These are phyloP conservation scores for Lasaia peninsularis DNA, from an alignment of 1,140 invertebrate genomes.

Conservation along the genomic window DNA sequence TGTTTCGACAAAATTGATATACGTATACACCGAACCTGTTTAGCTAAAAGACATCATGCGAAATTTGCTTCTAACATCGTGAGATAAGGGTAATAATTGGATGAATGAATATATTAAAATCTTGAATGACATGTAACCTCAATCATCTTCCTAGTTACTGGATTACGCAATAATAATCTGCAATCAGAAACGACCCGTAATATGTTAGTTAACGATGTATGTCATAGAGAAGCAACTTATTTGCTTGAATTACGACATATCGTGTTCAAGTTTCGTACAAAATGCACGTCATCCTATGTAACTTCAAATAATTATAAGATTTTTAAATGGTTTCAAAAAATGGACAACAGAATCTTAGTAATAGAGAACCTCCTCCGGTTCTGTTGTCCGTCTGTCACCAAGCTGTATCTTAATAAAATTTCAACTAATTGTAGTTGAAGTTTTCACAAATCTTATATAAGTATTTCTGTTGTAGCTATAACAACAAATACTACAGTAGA, in stretches of 20 bases:
- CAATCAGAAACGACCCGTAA: slow-evolving; percentile 4
- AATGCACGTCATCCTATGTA: neutral
- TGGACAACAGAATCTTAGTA: too few relatives aligned
- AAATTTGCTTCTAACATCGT: neutral
- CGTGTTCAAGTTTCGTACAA: slow-evolving; percentile 1
- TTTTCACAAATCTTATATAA: too few relatives aligned
- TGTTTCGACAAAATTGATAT: neutral
- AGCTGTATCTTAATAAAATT: too few relatives aligned
- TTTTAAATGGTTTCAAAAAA: too few relatives aligned
- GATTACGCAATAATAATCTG: neutral
- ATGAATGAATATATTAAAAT: neutral
- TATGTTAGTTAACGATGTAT: slow-evolving; percentile 10
- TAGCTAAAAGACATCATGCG: neutral
- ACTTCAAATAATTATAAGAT: neutral
- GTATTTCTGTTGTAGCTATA: too few relatives aligned
- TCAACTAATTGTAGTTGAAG: too few relatives aligned
- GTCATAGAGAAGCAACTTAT: slow-evolving; percentile 1
- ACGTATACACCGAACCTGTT: too few relatives aligned
- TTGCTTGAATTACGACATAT: neutral
- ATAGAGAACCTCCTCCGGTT: too few relatives aligned
- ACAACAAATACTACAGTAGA: too few relatives aligned
- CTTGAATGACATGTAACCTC: slow-evolving; percentile 2
- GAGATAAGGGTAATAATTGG: neutral
- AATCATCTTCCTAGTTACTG: slow-evolving; percentile 1
- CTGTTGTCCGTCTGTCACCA: too few relatives aligned